These are phyloP conservation scores for Macrosoma leucophasiata DNA, from an alignment of 2,888 invertebrate genomes.

Conservation along the genomic window DNA sequence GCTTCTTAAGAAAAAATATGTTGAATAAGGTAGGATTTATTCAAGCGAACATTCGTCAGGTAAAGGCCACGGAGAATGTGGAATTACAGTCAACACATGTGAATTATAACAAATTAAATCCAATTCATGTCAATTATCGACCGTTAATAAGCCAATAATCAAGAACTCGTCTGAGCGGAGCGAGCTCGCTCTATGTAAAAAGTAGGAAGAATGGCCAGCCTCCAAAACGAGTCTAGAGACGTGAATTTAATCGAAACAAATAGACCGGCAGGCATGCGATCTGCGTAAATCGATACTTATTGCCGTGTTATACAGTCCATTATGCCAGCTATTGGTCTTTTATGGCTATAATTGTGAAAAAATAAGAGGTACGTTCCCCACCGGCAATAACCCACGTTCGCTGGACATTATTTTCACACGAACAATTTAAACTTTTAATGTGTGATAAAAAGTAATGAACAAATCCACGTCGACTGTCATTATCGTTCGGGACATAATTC, in stretches of 20 bases:
- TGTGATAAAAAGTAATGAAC: constrained; percentile 63
- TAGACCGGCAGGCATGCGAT: constrained; percentile 27
- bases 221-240: constrained; percentile 31
- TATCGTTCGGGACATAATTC: constrained; percentile 55
- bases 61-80: too few relatives aligned
- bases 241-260: constrained; percentile 31
- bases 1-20: too few relatives aligned
- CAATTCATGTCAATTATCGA: constrained; percentile 43
- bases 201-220: constrained; percentile 33
- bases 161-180: constrained; percentile 27
- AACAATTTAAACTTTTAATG: constrained; percentile 48
- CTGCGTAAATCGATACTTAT: constrained; percentile 23
- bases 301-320: constrained; percentile 25
- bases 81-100: too few relatives aligned
- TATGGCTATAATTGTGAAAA: too few relatives aligned
- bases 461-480: constrained; percentile 47
- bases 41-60: too few relatives aligned
- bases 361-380: too few relatives aligned
- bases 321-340: too few relatives aligned
- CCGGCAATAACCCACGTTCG: constrained; percentile 2
- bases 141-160: constrained; percentile 38
- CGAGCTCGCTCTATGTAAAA: constrained; percentile 27
- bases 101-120: constrained; percentile 31
- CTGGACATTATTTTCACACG: constrained; percentile 24
- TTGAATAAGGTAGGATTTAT: too few relatives aligned